Evolutionary conservation across 2,888 invertebrate species (phyloP).

Genomic region (Beris chalybata): DNA sequence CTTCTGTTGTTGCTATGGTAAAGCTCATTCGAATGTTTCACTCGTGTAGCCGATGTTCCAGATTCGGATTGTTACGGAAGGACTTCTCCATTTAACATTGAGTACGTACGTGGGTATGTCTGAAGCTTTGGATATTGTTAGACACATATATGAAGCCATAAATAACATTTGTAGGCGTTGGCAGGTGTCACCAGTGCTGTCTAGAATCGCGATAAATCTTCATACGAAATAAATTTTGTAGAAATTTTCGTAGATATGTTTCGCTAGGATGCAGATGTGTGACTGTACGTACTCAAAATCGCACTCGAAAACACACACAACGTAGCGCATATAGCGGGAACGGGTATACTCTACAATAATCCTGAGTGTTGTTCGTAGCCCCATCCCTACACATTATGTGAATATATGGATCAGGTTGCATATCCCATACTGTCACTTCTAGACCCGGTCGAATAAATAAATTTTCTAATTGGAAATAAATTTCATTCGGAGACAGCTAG

Average conservation of each 20-base stretch:
- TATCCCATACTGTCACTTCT: constrained; percentile 33
- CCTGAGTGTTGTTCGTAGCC: neutral
- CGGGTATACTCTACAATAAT: constrained; percentile 7
- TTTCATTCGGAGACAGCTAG: constrained; percentile 37
- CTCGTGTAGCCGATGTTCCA: neutral
- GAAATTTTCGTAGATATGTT: constrained; percentile 39
- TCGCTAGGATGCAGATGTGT: constrained; percentile 37
- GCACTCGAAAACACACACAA: constrained; percentile 14
- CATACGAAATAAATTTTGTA: constrained; percentile 47
- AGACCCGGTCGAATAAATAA: constrained; percentile 38
- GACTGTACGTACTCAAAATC: constrained; percentile 29
- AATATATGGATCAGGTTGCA: constrained; percentile 6
- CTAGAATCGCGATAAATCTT: constrained; percentile 58
- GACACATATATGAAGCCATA: constrained; percentile 47
- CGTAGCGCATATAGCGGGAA: neutral
- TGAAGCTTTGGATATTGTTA: neutral
- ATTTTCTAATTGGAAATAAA: constrained; percentile 41
- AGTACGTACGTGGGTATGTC: neutral
- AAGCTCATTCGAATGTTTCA: constrained; percentile 7
- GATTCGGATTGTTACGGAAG: no score
- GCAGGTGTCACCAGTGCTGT: constrained; percentile 59
- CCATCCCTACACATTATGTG: constrained; percentile 28
- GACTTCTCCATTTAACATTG: neutral
- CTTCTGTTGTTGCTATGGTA: neutral
- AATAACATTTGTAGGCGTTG: constrained; percentile 59